A percentile compares a stretch with the other conserved stretches of the same genome.
Evolutionary conservation across 2,797 vertebrate species (phyloP).

Genomic region (Cetoscarus ocellatus): DNA sequence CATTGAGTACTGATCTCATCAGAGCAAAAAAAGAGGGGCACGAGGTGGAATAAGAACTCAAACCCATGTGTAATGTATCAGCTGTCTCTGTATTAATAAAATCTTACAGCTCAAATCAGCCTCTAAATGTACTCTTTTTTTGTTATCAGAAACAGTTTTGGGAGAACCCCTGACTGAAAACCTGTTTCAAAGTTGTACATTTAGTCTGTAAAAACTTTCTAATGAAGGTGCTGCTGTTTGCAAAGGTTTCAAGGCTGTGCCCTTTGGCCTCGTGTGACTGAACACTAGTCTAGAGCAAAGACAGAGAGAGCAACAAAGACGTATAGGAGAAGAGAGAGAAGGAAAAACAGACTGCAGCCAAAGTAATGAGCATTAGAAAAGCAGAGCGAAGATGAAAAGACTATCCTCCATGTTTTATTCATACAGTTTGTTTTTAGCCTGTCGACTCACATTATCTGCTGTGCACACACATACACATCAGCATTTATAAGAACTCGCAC

Average conservation of each 20-base stretch:
- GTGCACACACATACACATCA: slow-evolving; percentile 44
- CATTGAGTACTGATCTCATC: slow-evolving; percentile 8
- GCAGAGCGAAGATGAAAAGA: slow-evolving; percentile 76
- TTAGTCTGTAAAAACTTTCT: slow-evolving; percentile 46
- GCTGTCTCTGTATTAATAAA: slow-evolving; percentile 3
- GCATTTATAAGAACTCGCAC: slow-evolving; percentile 40
- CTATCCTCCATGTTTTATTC: slow-evolving; percentile 77
- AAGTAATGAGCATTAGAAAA: slow-evolving; percentile 78
- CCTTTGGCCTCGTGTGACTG: slow-evolving; percentile 56
- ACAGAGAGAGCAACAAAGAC: slow-evolving; percentile 46
- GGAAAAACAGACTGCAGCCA: slow-evolving; percentile 55
- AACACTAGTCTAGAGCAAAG: slow-evolving; percentile 37
- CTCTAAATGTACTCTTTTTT: neutral
- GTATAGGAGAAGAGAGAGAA: slow-evolving; percentile 29
- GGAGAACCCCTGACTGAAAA: neutral
- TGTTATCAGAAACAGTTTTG: neutral
- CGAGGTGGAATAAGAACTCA: neutral
- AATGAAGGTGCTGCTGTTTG: slow-evolving; percentile 42
- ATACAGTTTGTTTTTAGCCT: slow-evolving; percentile 79
- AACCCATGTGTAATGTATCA: neutral
- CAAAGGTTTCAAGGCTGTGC: slow-evolving; percentile 63
- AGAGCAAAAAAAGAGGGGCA: neutral
- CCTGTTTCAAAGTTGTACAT: slow-evolving; percentile 13
- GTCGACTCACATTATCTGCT: slow-evolving; percentile 64
- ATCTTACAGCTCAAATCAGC: neutral